Conservation (phyloP, 2,888 invertebrate genomes). For the Catocala fraxini region DNA sequence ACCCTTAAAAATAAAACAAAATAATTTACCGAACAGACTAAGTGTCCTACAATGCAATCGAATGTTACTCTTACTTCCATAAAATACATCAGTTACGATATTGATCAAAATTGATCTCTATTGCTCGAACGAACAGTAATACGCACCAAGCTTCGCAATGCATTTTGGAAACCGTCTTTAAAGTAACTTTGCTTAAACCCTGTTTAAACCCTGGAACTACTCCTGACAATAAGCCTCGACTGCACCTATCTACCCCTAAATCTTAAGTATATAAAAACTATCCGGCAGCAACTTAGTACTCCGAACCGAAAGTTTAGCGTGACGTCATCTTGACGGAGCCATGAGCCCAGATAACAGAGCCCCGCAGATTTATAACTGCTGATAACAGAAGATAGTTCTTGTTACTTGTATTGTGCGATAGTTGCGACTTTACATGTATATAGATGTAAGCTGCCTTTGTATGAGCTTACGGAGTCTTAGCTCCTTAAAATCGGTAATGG, state of each 20-base stretch:
- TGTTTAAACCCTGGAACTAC: background rate
- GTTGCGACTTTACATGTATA: background rate
- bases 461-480: background rate
- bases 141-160: too few species aligned
- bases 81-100: too few species aligned
- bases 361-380: conserved; percentile 13
- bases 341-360: conserved; percentile 2
- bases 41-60: too few species aligned
- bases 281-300: conserved; percentile 23
- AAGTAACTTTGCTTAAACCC: background rate
- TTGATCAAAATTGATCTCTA: too few species aligned
- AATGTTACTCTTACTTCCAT: too few species aligned
- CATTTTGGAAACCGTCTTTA: background rate
- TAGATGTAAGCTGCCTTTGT: background rate
- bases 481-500: too few species aligned
- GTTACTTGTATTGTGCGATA: background rate
- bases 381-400: conserved; percentile 10
- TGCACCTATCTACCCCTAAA: conserved; percentile 37
- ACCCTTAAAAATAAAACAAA: too few species aligned
- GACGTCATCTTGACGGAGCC: conserved; percentile 32
- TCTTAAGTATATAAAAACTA: conserved; percentile 35
- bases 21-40: too few species aligned
- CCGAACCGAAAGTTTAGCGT: conserved; percentile 24
- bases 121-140: too few species aligned
- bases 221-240: background rate